Percentiles rank a stretch among this genome's conserved stretches.
Evolutionary conservation across 1,140 invertebrate genomes (phyloP).

Genomic region (honey bee (Apis mellifera)): Amel_HAv3.1 CM009946.2:6078001-6078500

Average conservation of each 20-base stretch:
- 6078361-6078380: too few relatives aligned
- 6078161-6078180: slow-evolving; percentile 28
- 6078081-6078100: slow-evolving; percentile 19
- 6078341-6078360: too few relatives aligned
- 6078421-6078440: too few relatives aligned
- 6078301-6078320: too few relatives aligned
- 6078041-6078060: slow-evolving; percentile 23
- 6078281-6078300: background rate
- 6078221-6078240: too few relatives aligned
- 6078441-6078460: too few relatives aligned
- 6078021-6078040: slow-evolving; percentile 40
- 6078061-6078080: slow-evolving; percentile 45
- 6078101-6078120: slow-evolving; percentile 32
- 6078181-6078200: background rate
- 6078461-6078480: too few relatives aligned
- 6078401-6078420: too few relatives aligned
- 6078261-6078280: background rate
- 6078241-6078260: background rate
- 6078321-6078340: too few relatives aligned
- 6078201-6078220: background rate
- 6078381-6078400: too few relatives aligned
- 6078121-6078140: slow-evolving; percentile 38
- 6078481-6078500: too few relatives aligned
- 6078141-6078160: slow-evolving; percentile 22
- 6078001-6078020: slow-evolving; percentile 26